A percentile compares a stretch with the other conserved stretches of the same genome.
Evolutionary conservation across 2,113 vertebrate species (phyloP).

Genomic region (Alligator mississippiensis): DNA sequence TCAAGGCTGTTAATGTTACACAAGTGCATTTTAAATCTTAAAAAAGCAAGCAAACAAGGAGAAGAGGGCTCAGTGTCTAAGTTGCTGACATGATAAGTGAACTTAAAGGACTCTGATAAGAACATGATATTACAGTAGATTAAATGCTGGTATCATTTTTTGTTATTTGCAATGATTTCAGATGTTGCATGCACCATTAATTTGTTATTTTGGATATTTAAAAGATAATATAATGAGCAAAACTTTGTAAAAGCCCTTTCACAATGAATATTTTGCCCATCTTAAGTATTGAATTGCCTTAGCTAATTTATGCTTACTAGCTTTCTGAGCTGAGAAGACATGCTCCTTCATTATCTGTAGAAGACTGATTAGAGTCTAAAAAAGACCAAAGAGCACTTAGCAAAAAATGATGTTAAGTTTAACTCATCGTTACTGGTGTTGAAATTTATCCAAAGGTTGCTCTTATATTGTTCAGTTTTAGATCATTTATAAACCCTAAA

Average conservation of each 20-base stretch:
- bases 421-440: conserved; percentile 63
- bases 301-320: conserved; percentile 40
- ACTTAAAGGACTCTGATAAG: background rate
- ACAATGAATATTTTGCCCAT: conserved; percentile 55
- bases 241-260: conserved; percentile 1
- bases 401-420: conserved; percentile 51
- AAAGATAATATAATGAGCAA: conserved; percentile 47
- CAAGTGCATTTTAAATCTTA: background rate
- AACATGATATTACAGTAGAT: background rate
- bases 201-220: conserved; percentile 44
- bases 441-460: conserved; percentile 64
- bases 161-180: conserved; percentile 5
- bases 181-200: conserved; percentile 49
- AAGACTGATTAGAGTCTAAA: conserved; percentile 61
- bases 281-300: conserved; percentile 27
- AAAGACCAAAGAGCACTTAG: conserved; percentile 52
- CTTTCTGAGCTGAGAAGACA: conserved; percentile 27
- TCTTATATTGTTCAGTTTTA: conserved; percentile 64
- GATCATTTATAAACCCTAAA: conserved; percentile 40
- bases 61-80: background rate
- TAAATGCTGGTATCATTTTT: background rate
- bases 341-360: background rate
- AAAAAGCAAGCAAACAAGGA: background rate
- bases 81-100: background rate
- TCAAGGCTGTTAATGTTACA: background rate